Percentiles rank a stretch among this genome's conserved stretches.
Evolutionary conservation across 2,113 vertebrate species (phyloP).

Genomic region (Ginglymostoma cirratum): DNA sequence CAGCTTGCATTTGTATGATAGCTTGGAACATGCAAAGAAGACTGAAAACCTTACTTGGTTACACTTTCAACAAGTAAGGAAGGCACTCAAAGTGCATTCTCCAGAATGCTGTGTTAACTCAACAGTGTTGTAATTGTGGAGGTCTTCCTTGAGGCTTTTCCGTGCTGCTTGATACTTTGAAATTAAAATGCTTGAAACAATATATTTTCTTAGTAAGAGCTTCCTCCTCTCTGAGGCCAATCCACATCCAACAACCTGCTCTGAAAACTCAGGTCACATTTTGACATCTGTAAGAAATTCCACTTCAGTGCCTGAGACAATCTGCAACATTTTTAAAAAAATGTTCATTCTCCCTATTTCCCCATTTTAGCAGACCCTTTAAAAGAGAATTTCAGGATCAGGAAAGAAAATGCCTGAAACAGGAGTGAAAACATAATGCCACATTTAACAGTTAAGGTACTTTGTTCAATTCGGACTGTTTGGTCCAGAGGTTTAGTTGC

Average conservation of each 20-base stretch:
- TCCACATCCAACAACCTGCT: background rate
- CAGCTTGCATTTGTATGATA: background rate
- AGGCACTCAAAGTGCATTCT: background rate
- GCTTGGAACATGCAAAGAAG: background rate
- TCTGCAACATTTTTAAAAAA: background rate
- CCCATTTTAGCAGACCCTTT: background rate
- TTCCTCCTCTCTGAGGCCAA: background rate
- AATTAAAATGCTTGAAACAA: background rate
- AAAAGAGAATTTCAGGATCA: background rate
- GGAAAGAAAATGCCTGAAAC: background rate
- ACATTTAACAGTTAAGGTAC: background rate
- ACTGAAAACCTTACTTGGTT: background rate
- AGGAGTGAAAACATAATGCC: background rate
- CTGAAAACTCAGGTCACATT: background rate
- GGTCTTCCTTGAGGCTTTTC: background rate
- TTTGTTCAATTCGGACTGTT: background rate
- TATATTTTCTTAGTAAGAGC: background rate
- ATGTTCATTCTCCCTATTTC: background rate
- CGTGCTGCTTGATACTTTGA: background rate
- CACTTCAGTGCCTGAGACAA: too few relatives aligned
- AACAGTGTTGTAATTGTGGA: background rate
- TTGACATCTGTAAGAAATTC: background rate
- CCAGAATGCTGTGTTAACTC: background rate
- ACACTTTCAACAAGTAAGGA: background rate
- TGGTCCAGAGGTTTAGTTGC: background rate